phyloP scores from a whole-genome alignment of 1,140 invertebrate genomes.

The Plodia interpunctella region DNA sequence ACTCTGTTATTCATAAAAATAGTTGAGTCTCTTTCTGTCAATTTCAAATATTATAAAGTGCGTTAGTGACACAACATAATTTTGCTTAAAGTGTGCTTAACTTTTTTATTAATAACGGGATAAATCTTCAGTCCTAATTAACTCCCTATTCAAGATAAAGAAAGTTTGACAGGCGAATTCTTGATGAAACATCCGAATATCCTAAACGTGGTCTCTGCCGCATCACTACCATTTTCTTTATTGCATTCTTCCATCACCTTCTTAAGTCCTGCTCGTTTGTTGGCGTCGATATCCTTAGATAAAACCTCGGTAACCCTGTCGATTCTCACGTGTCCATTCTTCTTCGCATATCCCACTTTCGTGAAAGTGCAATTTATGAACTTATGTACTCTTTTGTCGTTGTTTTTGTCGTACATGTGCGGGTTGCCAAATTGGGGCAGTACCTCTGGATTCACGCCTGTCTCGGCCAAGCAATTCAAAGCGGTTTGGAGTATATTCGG shows the following conservation, averaged over 20 bases:
- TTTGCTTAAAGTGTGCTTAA: no score
- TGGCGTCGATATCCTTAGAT: constrained; percentile 11
- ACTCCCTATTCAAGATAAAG: not conserved
- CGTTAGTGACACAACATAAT: no score
- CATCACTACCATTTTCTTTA: constrained; percentile 15
- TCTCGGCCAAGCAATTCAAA: constrained; percentile 19
- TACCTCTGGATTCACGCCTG: constrained; percentile 21
- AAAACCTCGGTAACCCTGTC: constrained; percentile 9
- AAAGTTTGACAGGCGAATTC: constrained; percentile 20
- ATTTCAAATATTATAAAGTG: no score
- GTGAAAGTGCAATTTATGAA: constrained; percentile 15
- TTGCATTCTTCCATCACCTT: constrained; percentile 19
- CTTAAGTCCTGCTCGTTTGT: constrained; percentile 8
- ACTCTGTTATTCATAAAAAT: no score
- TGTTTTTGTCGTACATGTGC: constrained; percentile 17
- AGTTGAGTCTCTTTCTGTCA: no score
- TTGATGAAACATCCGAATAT: constrained; percentile 17
- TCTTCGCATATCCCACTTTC: constrained; percentile 14
- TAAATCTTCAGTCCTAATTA: not conserved
- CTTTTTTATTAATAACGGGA: no score
- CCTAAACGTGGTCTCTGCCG: constrained; percentile 14
- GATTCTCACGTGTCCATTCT: constrained; percentile 15
- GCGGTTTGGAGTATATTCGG: constrained; percentile 9
- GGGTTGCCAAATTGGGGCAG: constrained; percentile 23
- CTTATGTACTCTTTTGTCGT: constrained; percentile 24